Evolutionary conservation across 2,888 invertebrate species (phyloP), one percentile per base, ranked within the genome.

Genomic region (Tethea ocularis): DNA sequence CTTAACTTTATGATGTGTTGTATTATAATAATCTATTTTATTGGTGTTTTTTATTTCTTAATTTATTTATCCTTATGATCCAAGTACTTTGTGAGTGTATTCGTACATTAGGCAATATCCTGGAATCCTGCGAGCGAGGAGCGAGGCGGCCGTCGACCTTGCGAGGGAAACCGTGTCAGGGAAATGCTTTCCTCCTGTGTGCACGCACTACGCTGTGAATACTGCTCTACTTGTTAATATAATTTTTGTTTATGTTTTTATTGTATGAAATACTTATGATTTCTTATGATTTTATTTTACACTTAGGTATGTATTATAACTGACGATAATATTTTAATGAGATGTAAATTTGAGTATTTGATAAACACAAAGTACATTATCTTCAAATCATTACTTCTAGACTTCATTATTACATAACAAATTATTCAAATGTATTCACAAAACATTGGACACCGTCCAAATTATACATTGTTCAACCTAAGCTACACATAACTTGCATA

Each of bases 101-200:
- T 52, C 13, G 52, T 58, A 23, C 15, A 26, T n/a, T 51, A 60
- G 51, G 59, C 56, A 59, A 51, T 58, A 38, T n/a, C 54, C 26
- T 20, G 26, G 57, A 53, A 63, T 57, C 58, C 58, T 36, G 72
- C 79, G 82, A 74, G 26, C 33, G 33, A 33, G 33, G 33, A 33
- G 33, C 15, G 36, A 4, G 38, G n/a, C 85, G 89, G 85, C 63
- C 88, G 86, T 83, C 84, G 87, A 89, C 89, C 89, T 88, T 87
- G 88, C 79, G 78, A 54, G 54, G 79, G 77, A 86, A 78, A 84
- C 82, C 85, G 83, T 86, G 89, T 81, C 87, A 86, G 84, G 86
- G 83, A 85, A 87, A 87, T 85, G 86, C 88, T 89, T 87, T 88
- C 82, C 87, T 88, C 80, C 82, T 74, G 78, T 71, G 75, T 72